Conservation (phyloP, 1,140 invertebrate genomes). For the Lepidurus arcticus region DNA sequence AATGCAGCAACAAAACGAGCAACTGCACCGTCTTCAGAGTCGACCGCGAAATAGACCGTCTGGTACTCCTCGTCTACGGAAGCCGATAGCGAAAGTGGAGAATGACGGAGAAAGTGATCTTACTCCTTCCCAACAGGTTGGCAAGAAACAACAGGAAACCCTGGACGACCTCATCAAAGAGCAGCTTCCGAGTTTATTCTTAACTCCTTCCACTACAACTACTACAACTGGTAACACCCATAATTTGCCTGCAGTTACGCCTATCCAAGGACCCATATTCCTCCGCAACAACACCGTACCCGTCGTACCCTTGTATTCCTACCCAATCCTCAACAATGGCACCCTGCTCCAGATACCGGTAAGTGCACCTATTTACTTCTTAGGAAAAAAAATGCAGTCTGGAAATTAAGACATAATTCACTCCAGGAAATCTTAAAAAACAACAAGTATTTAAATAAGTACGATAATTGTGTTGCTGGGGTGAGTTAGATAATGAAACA, state of each 20-base stretch:
- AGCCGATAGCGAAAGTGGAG: conserved; percentile 18
- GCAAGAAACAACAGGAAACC: conserved; percentile 21
- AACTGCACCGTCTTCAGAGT: conserved; percentile 23
- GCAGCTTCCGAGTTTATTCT: not conserved
- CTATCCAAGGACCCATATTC: conserved; percentile 72
- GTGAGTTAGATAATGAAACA: no score
- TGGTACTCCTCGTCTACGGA: not conserved
- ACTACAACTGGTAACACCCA: not conserved
- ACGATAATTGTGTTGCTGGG: no score
- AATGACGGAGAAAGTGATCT: no score
- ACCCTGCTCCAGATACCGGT: conserved; percentile 79
- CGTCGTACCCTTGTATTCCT: conserved; percentile 76
- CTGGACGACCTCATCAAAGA: not conserved
- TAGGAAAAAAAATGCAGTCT: not conserved
- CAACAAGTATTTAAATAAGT: not conserved
- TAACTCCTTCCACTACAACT: not conserved
- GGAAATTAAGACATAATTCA: not conserved
- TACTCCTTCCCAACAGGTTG: not conserved
- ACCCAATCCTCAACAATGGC: conserved; percentile 72
- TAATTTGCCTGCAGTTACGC: conserved; percentile 53
- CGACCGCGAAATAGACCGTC: not conserved
- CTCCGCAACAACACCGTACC: conserved; percentile 66
- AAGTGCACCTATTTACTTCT: conserved; percentile 47
- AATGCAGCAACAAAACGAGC: conserved; percentile 26
- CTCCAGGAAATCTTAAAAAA: not conserved